Evolutionary conservation across 1,140 invertebrate species (phyloP), one percentile per base, ranked within the genome.

Genomic region (Drosophila mayri): DNA sequence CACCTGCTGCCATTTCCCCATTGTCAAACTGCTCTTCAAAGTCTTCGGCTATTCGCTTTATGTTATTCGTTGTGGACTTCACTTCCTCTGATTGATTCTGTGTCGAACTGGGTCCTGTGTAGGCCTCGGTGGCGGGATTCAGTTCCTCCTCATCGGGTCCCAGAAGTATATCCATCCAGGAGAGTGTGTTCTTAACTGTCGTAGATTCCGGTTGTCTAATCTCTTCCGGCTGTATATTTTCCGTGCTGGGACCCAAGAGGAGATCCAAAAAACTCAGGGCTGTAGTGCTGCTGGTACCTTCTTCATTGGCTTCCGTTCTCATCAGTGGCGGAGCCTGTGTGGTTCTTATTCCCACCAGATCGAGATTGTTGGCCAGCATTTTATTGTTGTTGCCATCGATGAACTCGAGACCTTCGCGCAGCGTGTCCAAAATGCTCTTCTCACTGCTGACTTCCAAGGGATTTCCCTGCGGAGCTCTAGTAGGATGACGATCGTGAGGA

Each of bases 351-450:
- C 43, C 68, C 43, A 91, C 55, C 40, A 90, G 35, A 40, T 92
- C 86, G 25, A 84, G 32, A 57, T 92, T 91, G 12, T 81, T 79
- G 22, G 79, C 79, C 20, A 92, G 12, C 85, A 91, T 90, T 61
- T 91, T 70, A 44, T 92, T 90, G 73, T 92, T 92, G 46, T 92
- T 92, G 10, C 81, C 76, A 55, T 93, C 92, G 14, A 93, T 93
- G 37, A 92, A 92, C 62, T 93, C 91, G 0, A 93, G 64, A 28
- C 92, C 92, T 12, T 93, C 92, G 2, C 92, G 73, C 3, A 93
- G 70, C 0, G 84, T 91, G 47, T 93, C 92, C 11, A 93, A 49
- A 10, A 93, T 86, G 52, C 91, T 90, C 66, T 91, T 93, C 52
- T 93, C 87, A 28, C 79, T 92, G 14, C 87, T 87, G 0, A 62